These are phyloP conservation scores for Calameuta pallipes DNA, from an alignment of 2,888 invertebrate species.

Conservation along the genomic window DNA sequence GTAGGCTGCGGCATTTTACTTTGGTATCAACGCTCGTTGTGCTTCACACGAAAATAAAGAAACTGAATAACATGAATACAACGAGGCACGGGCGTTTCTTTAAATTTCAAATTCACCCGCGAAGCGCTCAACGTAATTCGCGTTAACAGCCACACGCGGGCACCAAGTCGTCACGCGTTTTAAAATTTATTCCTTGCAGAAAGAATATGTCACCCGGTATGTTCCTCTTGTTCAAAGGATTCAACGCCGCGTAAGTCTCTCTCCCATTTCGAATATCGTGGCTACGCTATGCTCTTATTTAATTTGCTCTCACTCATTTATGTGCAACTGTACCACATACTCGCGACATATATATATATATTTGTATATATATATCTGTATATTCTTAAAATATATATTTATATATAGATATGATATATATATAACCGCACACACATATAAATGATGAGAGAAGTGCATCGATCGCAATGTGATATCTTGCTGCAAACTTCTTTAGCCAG, in stretches of 20 bases:
- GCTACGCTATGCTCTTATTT: background rate
- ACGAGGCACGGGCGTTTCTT: background rate
- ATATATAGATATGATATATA: background rate
- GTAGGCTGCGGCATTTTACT: slow-evolving; percentile 41
- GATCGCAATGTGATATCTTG: background rate
- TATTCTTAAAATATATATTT: background rate
- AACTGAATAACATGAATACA: too few relatives aligned
- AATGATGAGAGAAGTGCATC: background rate
- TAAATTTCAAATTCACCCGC: background rate
- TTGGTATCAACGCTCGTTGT: background rate
- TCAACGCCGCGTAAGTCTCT: background rate
- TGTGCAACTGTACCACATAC: background rate
- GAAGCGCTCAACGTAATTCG: background rate
- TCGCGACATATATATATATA: background rate
- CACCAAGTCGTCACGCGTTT: background rate
- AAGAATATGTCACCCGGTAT: background rate
- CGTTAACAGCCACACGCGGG: background rate
- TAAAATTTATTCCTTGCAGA: background rate
- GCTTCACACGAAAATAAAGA: background rate
- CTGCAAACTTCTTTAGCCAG: background rate
- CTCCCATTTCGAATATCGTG: background rate
- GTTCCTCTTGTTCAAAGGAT: background rate
- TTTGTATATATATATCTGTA: background rate
- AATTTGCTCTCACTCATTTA: background rate
- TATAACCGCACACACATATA: background rate